A percentile compares a stretch with the other conserved stretches of the same genome.
These are phyloP conservation scores for Cryptophagus acutangulus DNA, from an alignment of 2,888 invertebrate genomes.

Conservation along the genomic window DNA sequence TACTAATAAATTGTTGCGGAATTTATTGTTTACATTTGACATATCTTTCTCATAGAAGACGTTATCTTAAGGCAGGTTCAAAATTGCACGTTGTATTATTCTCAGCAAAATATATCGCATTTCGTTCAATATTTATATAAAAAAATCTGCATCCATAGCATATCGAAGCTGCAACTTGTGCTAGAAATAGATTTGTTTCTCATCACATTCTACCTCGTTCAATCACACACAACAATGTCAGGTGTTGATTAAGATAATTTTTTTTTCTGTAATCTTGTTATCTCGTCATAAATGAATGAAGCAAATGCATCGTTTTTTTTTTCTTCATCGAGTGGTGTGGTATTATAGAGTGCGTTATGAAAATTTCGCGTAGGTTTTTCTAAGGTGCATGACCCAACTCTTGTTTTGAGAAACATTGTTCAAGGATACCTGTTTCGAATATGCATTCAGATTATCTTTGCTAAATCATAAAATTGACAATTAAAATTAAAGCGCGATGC, in stretches of 20 bases:
- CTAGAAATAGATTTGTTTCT: constrained; percentile 26
- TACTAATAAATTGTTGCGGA: too few species aligned
- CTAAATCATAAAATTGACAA: constrained; percentile 25
- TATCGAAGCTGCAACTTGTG: constrained; percentile 19
- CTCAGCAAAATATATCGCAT: constrained; percentile 19
- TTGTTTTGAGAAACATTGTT: constrained; percentile 39
- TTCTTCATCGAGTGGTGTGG: too few species aligned
- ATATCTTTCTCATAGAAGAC: too few species aligned
- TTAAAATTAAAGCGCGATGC: constrained; percentile 24
- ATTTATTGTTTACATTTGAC: too few species aligned
- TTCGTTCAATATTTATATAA: constrained; percentile 30
- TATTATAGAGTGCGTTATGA: too few species aligned
- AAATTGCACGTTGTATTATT: constrained; percentile 13
- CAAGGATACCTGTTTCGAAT: constrained; percentile 37
- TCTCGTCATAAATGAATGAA: constrained; percentile 27
- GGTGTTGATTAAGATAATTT: constrained; percentile 32
- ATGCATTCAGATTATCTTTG: too few species aligned
- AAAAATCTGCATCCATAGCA: constrained; percentile 21
- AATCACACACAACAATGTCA: constrained; percentile 30
- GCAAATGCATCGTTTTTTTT: too few species aligned
- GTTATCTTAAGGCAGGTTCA: too few species aligned
- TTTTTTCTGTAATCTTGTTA: constrained; percentile 24
- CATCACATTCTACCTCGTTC: constrained; percentile 35
- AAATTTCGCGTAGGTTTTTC: constrained; percentile 32
- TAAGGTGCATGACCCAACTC: constrained; percentile 41